Conservation (phyloP, 2,888 invertebrate genomes). For the Dichetophora obliterata region DNA sequence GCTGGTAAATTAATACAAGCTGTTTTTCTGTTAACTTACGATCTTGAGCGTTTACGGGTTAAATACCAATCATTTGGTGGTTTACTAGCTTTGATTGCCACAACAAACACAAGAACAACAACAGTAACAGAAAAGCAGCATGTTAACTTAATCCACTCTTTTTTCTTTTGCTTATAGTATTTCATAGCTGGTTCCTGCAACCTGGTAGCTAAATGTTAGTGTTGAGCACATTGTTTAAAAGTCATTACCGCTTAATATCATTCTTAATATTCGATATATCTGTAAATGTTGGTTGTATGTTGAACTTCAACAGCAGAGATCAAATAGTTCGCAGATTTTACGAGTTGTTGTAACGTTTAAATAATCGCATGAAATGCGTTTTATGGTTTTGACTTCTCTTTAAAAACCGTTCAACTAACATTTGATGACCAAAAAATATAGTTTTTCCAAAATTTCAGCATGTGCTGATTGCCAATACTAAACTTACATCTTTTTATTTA, state of each 20-base stretch:
- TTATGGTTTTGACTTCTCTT: too few relatives aligned
- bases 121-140: too few relatives aligned
- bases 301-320: background rate
- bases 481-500: too few relatives aligned
- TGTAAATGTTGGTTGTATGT: background rate
- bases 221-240: conserved; percentile 44
- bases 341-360: too few relatives aligned
- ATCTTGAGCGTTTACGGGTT: conserved; percentile 33
- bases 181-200: background rate
- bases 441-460: too few relatives aligned
- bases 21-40: background rate
- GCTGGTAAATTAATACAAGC: background rate
- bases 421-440: too few relatives aligned
- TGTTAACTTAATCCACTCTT: background rate
- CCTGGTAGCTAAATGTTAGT: background rate
- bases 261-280: conserved; percentile 12
- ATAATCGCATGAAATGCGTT: too few relatives aligned
- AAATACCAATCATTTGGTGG: conserved; percentile 39
- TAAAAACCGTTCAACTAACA: too few relatives aligned
- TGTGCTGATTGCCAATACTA: too few relatives aligned
- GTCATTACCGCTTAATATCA: conserved; percentile 42
- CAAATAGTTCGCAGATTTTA: background rate
- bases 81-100: background rate
- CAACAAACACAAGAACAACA: background rate
- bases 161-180: background rate